Evolutionary conservation across 1,140 invertebrate genomes (phyloP), one percentile per base, ranked within the genome.

Genomic region (Diabrotica virgifera): DNA sequence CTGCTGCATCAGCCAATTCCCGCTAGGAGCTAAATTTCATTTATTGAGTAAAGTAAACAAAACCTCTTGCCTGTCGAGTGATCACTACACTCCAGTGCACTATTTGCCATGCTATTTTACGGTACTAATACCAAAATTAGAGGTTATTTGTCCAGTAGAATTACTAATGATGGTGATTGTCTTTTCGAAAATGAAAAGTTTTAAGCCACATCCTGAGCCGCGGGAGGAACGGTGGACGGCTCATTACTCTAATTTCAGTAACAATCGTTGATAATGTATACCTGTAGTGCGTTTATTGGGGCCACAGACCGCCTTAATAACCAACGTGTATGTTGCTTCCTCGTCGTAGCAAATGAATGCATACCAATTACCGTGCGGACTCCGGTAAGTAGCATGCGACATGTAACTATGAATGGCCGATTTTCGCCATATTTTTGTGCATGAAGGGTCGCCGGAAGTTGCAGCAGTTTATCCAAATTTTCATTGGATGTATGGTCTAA

Each of bases 181-280:
- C 56, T 38, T 52, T 36, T 35, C 36, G 36, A 64, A 69, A 69
- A 62, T 65, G 57, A 69, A 64, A 66, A 61, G 61, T 69, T 52
- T 51, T 52, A 59, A 65, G 63, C 67, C 67, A 69, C 67, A 69
- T 69, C 64, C 67, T 59, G 64, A 50, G 36, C 55, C 54, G 64
- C 64, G 35, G 24, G 67, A 64, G 59, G 63, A 63, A 53, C 59
- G 61, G 63, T 24, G 24, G 24, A 24, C 62, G 69, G 65, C 65
- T 71, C 71, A 71, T 72, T 72, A 71, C 69, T 67, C 63, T 72
- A 71, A 72, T 72, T 72, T 52, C 55, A 66, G 62, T 62, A 62
- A 66, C 62, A 64, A 65, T 24, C 24, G 24, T 24, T 24, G 24
- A 56, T 70, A 71, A 72, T 72, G 65, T 60, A 54, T 70, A 72